A percentile compares a stretch with the other conserved stretches of the same genome.
Conservation (phyloP, 1,140 invertebrate genomes). For the Proctacanthus coquilletti region DNA sequence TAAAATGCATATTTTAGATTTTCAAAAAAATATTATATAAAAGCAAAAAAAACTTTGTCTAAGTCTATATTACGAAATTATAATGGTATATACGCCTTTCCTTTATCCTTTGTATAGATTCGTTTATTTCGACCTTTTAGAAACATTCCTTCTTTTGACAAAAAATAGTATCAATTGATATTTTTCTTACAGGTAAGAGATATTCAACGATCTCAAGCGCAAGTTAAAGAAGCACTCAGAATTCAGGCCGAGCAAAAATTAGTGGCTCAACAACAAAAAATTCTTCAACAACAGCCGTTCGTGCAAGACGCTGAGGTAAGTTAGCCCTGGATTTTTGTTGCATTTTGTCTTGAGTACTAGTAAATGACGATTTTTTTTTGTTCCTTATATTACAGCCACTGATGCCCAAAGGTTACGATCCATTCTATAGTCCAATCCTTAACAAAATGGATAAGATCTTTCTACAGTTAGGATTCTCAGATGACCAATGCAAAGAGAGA, state of each 20-base stretch:
- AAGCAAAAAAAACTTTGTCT: too few species aligned
- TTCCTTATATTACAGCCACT: slow-evolving; percentile 14
- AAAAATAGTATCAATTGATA: too few species aligned
- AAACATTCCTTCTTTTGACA: too few species aligned
- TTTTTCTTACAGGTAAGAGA: slow-evolving; percentile 1
- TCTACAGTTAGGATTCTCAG: slow-evolving; percentile 42
- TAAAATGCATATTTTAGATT: too few species aligned
- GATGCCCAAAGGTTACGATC: slow-evolving; percentile 36
- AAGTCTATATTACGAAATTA: too few species aligned
- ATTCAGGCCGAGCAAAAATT: slow-evolving; percentile 30
- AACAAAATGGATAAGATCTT: slow-evolving; percentile 59
- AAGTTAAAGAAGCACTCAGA: slow-evolving; percentile 27
- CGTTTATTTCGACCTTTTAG: too few species aligned
- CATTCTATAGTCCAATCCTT: slow-evolving; percentile 64
- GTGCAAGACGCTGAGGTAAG: slow-evolving; percentile 28
- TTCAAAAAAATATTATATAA: too few species aligned
- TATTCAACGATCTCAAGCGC: slow-evolving; percentile 10
- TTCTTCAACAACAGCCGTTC: slow-evolving; percentile 27
- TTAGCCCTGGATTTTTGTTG: slow-evolving; percentile 5
- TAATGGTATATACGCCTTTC: too few species aligned
- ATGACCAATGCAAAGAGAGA: slow-evolving; percentile 55
- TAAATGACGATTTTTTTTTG: slow-evolving; percentile 1
- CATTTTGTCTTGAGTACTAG: neutral
- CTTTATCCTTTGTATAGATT: too few species aligned
- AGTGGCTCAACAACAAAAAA: slow-evolving; percentile 28